These are phyloP conservation scores for Asteroscopus sphinx DNA, from an alignment of 2,888 invertebrate species.

Conservation along the genomic window DNA sequence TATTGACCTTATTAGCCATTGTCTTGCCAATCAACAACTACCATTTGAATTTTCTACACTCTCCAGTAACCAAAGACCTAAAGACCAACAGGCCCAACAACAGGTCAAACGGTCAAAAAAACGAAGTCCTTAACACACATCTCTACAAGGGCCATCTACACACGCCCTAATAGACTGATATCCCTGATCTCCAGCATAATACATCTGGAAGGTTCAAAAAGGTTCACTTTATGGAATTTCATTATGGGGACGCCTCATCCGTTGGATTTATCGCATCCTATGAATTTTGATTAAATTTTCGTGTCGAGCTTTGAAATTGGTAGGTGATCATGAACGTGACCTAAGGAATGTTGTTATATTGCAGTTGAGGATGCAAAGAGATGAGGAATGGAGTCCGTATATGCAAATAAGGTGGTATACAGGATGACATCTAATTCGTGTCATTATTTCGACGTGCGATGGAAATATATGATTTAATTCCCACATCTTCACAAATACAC, in stretches of 20 bases:
- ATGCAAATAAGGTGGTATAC: not conserved
- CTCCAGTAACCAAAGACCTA: too few species aligned
- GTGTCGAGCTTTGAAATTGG: constrained; percentile 32
- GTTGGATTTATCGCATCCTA: constrained; percentile 55
- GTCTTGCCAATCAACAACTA: too few species aligned
- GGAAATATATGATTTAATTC: too few species aligned
- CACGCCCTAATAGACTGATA: constrained; percentile 40
- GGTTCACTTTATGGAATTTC: constrained; percentile 59
- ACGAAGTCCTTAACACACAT: constrained; percentile 8
- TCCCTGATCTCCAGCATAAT: constrained; percentile 39
- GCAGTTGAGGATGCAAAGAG: constrained; percentile 31
- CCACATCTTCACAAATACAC: too few species aligned
- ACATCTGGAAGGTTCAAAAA: constrained; percentile 50
- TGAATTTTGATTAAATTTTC: constrained; percentile 62
- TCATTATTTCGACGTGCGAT: too few species aligned
- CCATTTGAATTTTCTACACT: too few species aligned
- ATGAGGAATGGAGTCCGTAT: not conserved
- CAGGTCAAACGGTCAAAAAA: constrained; percentile 1
- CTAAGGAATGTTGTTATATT: constrained; percentile 39
- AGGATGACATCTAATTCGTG: too few species aligned
- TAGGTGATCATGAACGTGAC: too few species aligned
- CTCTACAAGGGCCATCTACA: constrained; percentile 7
- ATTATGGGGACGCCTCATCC: constrained; percentile 51
- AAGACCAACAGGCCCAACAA: too few species aligned
- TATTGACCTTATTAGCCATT: too few species aligned